Evolutionary conservation across 2,888 invertebrate genomes (phyloP), one percentile per base, ranked within the genome.

Genomic region (Mesorhabditis sp.): DNA sequence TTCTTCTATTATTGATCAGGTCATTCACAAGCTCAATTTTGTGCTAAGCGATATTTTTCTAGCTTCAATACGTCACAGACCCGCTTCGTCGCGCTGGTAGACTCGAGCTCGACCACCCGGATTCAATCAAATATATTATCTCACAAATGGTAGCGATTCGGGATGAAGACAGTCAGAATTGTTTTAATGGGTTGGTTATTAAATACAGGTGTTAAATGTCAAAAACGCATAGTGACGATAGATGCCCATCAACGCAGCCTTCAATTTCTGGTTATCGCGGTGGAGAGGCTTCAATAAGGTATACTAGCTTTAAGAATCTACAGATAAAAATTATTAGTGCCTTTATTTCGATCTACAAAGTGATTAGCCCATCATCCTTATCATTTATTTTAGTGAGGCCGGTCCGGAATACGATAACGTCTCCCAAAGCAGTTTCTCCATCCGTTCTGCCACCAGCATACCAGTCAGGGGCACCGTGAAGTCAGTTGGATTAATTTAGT

Each of bases 1-100:
- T 66, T 79, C 82, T 61, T 80, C 83, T 61, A 79, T 86, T n/a
- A 80, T 83, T 44, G 85, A 86, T 62, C 82, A 82, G 73, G 78
- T 82, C n/a, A 42, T 43, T 43, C n/a, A 13, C 45, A 43, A 43
- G 41, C 15, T 28, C 15, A 10, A 15, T 2, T 63, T 45, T 50
- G 58, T 50, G 58, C 10, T 13, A 50, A 50, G 1, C n/a, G 58
- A 50, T 50, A 50, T 50, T n/a, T 4, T 70, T 73, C 28, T 66
- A 77, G 70, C 68, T 80, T 6, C 76, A 79, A 58, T 80, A 80
- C 69, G 79, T 80, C 41, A 79, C 76, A 6, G 79, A 79, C 42
- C 67, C 75, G 6, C 71, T 73, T 42, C 72, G 74, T 0, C 76
- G 77, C 7, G 69, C 65, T 63, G 71, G 73, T 6, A 69, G 76